phyloP scores from a whole-genome alignment of 2,888 invertebrate species.

The Cryptocephalus moraei region DNA sequence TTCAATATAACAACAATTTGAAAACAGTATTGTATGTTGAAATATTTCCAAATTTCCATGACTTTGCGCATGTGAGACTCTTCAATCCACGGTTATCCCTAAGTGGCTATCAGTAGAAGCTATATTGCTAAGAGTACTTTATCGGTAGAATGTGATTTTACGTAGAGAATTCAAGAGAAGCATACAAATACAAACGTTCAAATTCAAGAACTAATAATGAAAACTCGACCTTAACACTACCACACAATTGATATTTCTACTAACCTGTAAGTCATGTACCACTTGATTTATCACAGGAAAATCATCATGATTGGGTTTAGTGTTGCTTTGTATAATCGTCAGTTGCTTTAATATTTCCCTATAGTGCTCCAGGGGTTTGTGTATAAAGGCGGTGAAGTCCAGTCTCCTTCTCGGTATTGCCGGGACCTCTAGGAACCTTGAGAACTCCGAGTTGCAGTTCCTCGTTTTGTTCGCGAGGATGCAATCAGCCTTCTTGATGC shows the following conservation, averaged over 20 bases:
- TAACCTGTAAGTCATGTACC: slow-evolving; percentile 40
- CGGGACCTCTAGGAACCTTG: slow-evolving; percentile 69
- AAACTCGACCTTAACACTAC: no score
- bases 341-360: slow-evolving; percentile 52
- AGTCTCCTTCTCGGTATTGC: slow-evolving; percentile 72
- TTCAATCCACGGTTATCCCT: no score
- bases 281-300: slow-evolving; percentile 39
- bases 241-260: background rate
- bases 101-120: no score
- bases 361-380: slow-evolving; percentile 76
- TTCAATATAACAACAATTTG: no score
- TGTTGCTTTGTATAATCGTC: slow-evolving; percentile 43
- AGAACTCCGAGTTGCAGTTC: slow-evolving; percentile 68
- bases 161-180: no score
- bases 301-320: slow-evolving; percentile 41
- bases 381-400: slow-evolving; percentile 74
- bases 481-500: slow-evolving; percentile 77
- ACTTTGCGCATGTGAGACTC: no score
- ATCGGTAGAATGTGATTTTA: no score
- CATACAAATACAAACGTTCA: no score
- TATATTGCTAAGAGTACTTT: no score
- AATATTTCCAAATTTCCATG: no score
- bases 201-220: no score
- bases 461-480: slow-evolving; percentile 67
- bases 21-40: no score